Evolutionary conservation across 2,888 invertebrate genomes (phyloP).

Genomic region (Phorcus lineatus): DNA sequence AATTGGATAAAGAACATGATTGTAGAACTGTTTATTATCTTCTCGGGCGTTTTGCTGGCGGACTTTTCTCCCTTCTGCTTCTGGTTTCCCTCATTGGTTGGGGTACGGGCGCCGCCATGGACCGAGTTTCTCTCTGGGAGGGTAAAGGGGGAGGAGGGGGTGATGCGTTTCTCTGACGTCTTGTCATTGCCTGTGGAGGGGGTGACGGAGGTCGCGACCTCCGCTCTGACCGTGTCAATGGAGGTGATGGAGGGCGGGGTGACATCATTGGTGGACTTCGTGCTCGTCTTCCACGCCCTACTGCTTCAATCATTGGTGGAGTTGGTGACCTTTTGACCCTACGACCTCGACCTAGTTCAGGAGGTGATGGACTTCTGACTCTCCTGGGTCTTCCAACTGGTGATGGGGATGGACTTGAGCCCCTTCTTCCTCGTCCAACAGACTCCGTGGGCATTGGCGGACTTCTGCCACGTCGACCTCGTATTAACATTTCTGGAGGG

Average conservation of each 20-base stretch:
- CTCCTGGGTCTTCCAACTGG: neutral
- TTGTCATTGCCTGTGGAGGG: neutral
- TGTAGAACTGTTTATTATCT: neutral
- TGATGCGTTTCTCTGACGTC: constrained; percentile 30
- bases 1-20: neutral
- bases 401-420: neutral
- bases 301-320: neutral
- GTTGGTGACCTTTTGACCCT: neutral
- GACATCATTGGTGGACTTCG: neutral
- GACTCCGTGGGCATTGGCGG: neutral
- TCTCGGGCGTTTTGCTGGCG: constrained; percentile 33
- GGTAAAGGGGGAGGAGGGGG: constrained; percentile 38
- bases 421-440: neutral
- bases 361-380: constrained; percentile 10
- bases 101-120: constrained; percentile 28
- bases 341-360: neutral
- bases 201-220: constrained; percentile 22
- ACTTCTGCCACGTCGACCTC: constrained; percentile 9
- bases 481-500: neutral
- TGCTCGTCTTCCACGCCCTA: neutral
- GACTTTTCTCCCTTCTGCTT: constrained; percentile 34
- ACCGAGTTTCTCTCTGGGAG: constrained; percentile 34
- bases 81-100: constrained; percentile 26
- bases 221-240: neutral
- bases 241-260: neutral